A percentile compares a stretch with the other conserved stretches of the same genome.
Evolutionary conservation across 2,888 invertebrate species (phyloP).

Genomic region (Hyposoter dolosus): DNA sequence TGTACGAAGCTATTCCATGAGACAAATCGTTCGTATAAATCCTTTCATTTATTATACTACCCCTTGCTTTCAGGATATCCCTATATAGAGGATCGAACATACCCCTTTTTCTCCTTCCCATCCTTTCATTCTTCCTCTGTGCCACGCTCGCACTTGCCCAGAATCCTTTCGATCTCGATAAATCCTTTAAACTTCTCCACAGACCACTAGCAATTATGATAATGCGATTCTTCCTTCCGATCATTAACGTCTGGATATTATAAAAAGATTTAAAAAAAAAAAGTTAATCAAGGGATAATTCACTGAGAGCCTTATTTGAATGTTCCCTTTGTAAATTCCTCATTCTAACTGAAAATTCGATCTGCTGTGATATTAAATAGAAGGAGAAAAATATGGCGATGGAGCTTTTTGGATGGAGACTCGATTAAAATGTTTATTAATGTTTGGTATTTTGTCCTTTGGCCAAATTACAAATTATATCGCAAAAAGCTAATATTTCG

Average conservation of each 20-base stretch:
- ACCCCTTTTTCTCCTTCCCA: slow-evolving; percentile 13
- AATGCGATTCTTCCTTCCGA: slow-evolving; percentile 50
- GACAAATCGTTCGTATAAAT: slow-evolving; percentile 71
- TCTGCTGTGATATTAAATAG: not conserved
- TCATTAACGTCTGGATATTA: slow-evolving; percentile 10
- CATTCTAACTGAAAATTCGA: not conserved
- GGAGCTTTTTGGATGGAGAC: not conserved
- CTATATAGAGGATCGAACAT: slow-evolving; percentile 43
- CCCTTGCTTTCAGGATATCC: slow-evolving; percentile 43
- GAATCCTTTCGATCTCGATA: slow-evolving; percentile 58
- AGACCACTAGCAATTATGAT: slow-evolving; percentile 59
- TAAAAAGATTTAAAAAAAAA: not conserved
- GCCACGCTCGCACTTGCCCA: slow-evolving; percentile 18
- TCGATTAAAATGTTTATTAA: not conserved
- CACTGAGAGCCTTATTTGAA: not conserved
- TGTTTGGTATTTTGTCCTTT: not conserved
- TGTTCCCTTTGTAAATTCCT: not conserved
- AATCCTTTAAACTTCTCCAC: slow-evolving; percentile 54
- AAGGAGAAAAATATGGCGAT: not conserved
- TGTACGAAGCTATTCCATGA: slow-evolving; percentile 60
- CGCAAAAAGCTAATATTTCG: not conserved
- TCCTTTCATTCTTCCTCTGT: slow-evolving; percentile 6
- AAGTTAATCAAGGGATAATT: slow-evolving; percentile 20
- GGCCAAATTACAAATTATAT: not conserved
- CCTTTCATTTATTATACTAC: slow-evolving; percentile 71